Conservation (phyloP, 2,888 invertebrate genomes). For the Trichopria drosophilae region DNA sequence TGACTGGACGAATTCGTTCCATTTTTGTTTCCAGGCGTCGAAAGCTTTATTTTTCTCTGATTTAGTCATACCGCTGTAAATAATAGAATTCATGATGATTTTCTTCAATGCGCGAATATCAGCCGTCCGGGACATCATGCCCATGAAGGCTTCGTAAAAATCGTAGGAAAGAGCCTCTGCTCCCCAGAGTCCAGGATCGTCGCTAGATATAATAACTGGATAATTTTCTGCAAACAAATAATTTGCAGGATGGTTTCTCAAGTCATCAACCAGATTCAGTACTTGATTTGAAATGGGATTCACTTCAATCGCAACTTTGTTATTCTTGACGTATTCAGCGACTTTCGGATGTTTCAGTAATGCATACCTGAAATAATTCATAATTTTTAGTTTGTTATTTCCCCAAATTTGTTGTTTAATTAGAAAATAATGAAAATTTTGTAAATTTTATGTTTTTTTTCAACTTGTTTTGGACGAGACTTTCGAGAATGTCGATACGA, state of each 20-base stretch:
- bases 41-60: conserved; percentile 61
- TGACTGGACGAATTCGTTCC: no score
- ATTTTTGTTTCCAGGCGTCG: conserved; percentile 62
- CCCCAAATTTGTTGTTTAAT: no score
- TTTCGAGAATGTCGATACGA: no score
- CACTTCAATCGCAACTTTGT: conserved; percentile 73
- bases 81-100: conserved; percentile 73
- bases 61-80: conserved; percentile 66
- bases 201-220: conserved; percentile 76
- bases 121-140: conserved; percentile 68
- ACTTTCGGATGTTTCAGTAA: conserved; percentile 73
- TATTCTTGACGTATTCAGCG: conserved; percentile 62
- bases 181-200: conserved; percentile 80
- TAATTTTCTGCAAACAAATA: conserved; percentile 67
- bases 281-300: conserved; percentile 80
- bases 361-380: conserved; percentile 58
- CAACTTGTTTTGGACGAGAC: no score
- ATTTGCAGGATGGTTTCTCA: conserved; percentile 76
- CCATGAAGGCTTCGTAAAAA: conserved; percentile 77
- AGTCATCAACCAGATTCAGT: conserved; percentile 69
- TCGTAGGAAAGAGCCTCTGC: conserved; percentile 74
- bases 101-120: conserved; percentile 75
- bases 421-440: no score
- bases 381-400: background rate
- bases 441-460: no score